A percentile compares a stretch with the other conserved stretches of the same genome.
Evolutionary conservation across 2,888 invertebrate species (phyloP).

Genomic region (Drosophila acutilabella): DNA sequence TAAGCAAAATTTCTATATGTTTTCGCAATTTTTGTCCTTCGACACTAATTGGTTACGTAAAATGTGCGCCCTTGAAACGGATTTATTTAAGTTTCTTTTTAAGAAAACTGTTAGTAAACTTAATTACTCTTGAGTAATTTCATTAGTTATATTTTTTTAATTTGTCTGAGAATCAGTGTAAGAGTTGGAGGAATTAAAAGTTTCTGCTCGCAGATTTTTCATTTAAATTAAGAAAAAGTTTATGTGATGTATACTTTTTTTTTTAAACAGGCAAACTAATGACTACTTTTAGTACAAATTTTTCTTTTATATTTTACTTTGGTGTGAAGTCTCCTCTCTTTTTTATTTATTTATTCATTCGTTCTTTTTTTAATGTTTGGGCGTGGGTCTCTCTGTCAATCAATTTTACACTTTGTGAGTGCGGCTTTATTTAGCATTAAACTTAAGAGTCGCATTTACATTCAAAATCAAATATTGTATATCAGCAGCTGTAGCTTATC

Average conservation of each 20-base stretch:
- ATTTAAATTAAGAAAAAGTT: neutral
- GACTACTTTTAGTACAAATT: neutral
- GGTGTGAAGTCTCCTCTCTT: no score
- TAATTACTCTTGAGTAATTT: no score
- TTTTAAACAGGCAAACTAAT: no score
- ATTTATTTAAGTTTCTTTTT: neutral
- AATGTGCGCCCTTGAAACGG: conserved; percentile 5
- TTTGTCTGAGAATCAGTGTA: neutral
- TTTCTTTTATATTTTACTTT: neutral
- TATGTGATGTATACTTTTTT: neutral
- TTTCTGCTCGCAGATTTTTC: neutral
- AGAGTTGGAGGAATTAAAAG: neutral
- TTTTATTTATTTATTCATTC: neutral
- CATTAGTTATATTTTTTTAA: neutral
- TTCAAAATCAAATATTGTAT: conserved; percentile 56
- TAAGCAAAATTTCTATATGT: neutral
- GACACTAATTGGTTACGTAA: conserved; percentile 12
- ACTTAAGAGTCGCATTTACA: conserved; percentile 24
- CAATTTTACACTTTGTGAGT: conserved; percentile 39
- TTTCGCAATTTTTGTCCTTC: conserved; percentile 12
- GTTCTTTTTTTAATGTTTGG: neutral
- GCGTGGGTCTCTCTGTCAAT: conserved; percentile 9
- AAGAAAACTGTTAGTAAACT: no score
- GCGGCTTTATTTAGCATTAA: conserved; percentile 28
- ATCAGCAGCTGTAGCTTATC: conserved; percentile 31